phyloP scores from a whole-genome alignment of 2,888 invertebrate genomes.

The Diarsia rubi region DNA sequence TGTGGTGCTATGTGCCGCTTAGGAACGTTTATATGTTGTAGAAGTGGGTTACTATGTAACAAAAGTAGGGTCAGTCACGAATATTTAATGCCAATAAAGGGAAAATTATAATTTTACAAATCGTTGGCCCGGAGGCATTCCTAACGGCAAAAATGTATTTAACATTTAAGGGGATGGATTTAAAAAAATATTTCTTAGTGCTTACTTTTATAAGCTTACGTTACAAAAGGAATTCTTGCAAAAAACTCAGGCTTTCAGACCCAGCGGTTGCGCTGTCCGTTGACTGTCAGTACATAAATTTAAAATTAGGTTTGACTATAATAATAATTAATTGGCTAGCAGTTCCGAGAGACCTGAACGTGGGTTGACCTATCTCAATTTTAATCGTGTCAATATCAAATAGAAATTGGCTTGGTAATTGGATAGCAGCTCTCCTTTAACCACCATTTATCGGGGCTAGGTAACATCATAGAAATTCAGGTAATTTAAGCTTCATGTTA shows the following conservation, averaged over 20 bases:
- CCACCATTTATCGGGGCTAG: neutral
- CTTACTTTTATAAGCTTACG: neutral
- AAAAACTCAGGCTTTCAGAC: neutral
- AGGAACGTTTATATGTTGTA: conserved; percentile 10
- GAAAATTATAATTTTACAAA: neutral
- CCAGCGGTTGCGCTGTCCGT: too few relatives aligned
- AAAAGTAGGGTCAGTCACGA: neutral
- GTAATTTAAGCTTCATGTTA: conserved; percentile 12
- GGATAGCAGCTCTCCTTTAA: neutral
- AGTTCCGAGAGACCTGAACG: neutral
- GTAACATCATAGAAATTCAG: conserved; percentile 4
- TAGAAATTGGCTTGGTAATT: conserved; percentile 4
- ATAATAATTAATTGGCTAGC: neutral
- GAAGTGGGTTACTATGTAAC: conserved; percentile 42
- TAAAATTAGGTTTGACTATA: neutral
- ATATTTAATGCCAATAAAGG: neutral
- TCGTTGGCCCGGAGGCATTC: neutral
- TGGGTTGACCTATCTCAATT: conserved; percentile 6
- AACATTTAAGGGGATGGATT: neutral
- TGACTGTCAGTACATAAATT: neutral
- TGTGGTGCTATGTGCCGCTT: conserved; percentile 37
- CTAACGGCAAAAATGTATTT: neutral
- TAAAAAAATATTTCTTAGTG: neutral
- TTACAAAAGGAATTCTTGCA: neutral
- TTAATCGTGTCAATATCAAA: neutral